Conservation (phyloP, 2,113 vertebrate genomes). For the Callionymus lyra region DNA sequence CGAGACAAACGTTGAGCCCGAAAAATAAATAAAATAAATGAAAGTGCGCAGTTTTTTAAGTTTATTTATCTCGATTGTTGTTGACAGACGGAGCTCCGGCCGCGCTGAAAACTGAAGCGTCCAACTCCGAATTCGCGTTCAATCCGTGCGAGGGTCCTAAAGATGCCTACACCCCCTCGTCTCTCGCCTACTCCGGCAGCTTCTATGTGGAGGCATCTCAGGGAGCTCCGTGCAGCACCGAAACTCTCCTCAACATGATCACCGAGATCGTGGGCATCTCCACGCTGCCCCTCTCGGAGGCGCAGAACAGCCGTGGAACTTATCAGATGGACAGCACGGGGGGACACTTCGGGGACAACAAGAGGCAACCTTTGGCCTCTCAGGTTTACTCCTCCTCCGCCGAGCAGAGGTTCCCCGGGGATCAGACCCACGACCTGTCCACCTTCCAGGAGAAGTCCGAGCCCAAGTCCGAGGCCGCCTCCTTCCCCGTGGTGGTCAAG, state of each 20-base stretch:
- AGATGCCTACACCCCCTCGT: slow-evolving; percentile 71
- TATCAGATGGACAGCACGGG: slow-evolving; percentile 51
- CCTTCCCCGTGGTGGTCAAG: slow-evolving; percentile 76
- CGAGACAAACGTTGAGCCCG: slow-evolving; percentile 21
- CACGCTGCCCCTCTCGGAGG: slow-evolving; percentile 75
- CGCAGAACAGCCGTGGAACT: slow-evolving; percentile 58
- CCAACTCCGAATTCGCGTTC: slow-evolving; percentile 78
- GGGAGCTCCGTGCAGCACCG: slow-evolving; percentile 85
- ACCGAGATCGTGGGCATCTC: slow-evolving; percentile 92
- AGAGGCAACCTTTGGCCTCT: slow-evolving; percentile 57
- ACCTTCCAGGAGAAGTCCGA: slow-evolving; percentile 70
- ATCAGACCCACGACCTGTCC: slow-evolving; percentile 66
- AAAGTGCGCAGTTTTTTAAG: neutral
- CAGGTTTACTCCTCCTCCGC: slow-evolving; percentile 32
- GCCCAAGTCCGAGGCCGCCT: slow-evolving; percentile 74
- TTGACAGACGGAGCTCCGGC: slow-evolving; percentile 74
- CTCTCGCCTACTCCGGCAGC: slow-evolving; percentile 91
- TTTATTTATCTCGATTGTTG: too few relatives aligned
- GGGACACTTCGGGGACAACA: slow-evolving; percentile 62
- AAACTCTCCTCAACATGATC: slow-evolving; percentile 94
- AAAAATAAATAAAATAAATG: slow-evolving; percentile 6
- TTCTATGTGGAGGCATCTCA: slow-evolving; percentile 92
- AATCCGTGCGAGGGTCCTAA: slow-evolving; percentile 71
- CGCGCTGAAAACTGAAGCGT: slow-evolving; percentile 73
- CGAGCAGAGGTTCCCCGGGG: slow-evolving; percentile 62